phyloP scores from a whole-genome alignment of 2,797 vertebrate species.

The Crocodylus rhombifer region DNA sequence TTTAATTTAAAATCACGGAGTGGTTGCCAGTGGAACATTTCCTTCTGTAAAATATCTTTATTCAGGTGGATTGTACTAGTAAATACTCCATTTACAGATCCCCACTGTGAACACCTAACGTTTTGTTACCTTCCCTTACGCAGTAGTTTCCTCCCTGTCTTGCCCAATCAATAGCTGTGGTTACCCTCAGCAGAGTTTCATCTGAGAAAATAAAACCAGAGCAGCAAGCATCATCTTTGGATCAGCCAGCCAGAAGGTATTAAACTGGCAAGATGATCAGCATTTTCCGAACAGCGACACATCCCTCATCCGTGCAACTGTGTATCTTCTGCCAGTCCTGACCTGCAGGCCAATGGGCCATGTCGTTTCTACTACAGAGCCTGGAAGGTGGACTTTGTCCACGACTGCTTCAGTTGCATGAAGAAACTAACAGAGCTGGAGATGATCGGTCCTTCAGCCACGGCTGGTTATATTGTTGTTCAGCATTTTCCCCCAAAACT shows the following conservation, averaged over 20 bases:
- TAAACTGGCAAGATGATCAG: background rate
- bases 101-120: background rate
- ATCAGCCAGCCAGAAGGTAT: background rate
- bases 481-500: conserved; percentile 49
- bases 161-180: background rate
- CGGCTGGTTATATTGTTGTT: conserved; percentile 21
- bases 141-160: background rate
- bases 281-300: background rate
- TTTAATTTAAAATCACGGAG: background rate
- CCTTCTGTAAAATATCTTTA: background rate
- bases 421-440: conserved; percentile 43
- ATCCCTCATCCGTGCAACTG: background rate
- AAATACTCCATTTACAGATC: background rate
- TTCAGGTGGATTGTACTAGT: conserved; percentile 33
- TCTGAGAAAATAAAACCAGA: background rate
- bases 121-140: background rate
- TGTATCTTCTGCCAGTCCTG: background rate
- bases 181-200: conserved; percentile 4
- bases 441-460: conserved; percentile 14
- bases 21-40: background rate
- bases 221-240: background rate
- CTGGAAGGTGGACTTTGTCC: conserved; percentile 25
- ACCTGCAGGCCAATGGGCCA: background rate
- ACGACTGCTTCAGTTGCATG: background rate
- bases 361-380: conserved; percentile 37